Percentiles rank a stretch among this genome's conserved stretches.
phyloP scores from a whole-genome alignment of 2,888 invertebrate species.

The Trichogramma evanescens region DNA sequence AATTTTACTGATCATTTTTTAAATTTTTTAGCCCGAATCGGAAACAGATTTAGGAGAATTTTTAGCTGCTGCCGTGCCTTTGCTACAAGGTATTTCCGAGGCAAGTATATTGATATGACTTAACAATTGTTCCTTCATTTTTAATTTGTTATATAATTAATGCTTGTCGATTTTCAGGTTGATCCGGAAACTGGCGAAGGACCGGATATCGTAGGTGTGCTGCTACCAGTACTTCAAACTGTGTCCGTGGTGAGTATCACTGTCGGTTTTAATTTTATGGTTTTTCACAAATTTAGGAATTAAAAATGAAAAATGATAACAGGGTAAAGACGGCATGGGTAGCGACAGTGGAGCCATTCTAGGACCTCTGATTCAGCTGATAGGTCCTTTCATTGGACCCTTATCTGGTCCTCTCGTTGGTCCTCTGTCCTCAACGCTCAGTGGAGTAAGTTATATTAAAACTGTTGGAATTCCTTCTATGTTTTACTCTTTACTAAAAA shows the following conservation, averaged over 20 bases:
- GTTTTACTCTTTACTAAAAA: not conserved
- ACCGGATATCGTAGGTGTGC: conserved; percentile 27
- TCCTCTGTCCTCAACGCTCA: conserved; percentile 34
- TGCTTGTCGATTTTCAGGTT: conserved; percentile 7
- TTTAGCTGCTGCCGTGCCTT: conserved; percentile 34
- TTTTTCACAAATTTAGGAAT: not conserved
- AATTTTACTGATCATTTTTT: not conserved
- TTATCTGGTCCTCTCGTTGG: conserved; percentile 38
- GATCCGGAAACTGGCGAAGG: conserved; percentile 27
- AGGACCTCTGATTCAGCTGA: conserved; percentile 34
- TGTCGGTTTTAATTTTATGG: not conserved
- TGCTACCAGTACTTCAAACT: conserved; percentile 29
- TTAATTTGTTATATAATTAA: not conserved
- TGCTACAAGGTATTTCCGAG: conserved; percentile 39
- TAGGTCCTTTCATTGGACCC: conserved; percentile 40
- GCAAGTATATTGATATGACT: conserved; percentile 26
- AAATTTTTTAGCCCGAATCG: conserved; percentile 35
- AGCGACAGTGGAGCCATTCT: conserved; percentile 38
- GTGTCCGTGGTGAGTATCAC: conserved; percentile 23
- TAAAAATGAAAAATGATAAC: conserved; percentile 7
- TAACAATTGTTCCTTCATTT: not conserved
- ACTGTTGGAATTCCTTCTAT: not conserved
- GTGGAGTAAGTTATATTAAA: conserved; percentile 32
- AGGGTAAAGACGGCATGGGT: conserved; percentile 38
- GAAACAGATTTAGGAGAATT: conserved; percentile 37